These are phyloP conservation scores for Solenopsis fugax DNA, from an alignment of 1,140 invertebrate genomes.

Conservation along the genomic window DNA sequence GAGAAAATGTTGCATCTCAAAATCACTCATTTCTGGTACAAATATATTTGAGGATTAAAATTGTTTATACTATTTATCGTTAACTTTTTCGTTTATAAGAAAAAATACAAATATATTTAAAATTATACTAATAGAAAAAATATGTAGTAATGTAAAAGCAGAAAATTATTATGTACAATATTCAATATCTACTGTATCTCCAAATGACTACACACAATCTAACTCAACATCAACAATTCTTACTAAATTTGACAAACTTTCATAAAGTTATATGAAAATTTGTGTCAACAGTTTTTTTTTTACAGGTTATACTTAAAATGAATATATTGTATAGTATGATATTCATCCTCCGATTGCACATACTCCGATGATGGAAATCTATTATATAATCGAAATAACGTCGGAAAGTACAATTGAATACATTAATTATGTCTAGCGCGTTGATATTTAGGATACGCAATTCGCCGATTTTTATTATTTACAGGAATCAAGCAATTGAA, in stretches of 20 bases:
- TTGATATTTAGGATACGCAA: neutral
- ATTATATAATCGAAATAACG: neutral
- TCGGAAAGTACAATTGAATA: neutral
- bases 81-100: neutral
- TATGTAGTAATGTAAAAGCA: neutral
- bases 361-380: constrained; percentile 23
- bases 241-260: constrained; percentile 16
- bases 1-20: neutral
- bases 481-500: neutral
- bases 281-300: neutral
- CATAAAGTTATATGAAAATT: neutral
- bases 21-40: neutral
- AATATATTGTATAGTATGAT: neutral
- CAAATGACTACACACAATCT: neutral
- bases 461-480: neutral
- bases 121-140: constrained; percentile 20
- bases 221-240: neutral
- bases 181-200: neutral
- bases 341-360: constrained; percentile 12
- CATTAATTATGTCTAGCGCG: neutral
- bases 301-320: constrained; percentile 1
- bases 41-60: neutral
- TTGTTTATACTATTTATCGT: neutral
- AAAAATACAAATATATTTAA: neutral
- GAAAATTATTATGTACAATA: constrained; percentile 25